These are phyloP conservation scores for Crocallis elinguaria DNA, from an alignment of 2,888 invertebrate species.

Conservation along the genomic window DNA sequence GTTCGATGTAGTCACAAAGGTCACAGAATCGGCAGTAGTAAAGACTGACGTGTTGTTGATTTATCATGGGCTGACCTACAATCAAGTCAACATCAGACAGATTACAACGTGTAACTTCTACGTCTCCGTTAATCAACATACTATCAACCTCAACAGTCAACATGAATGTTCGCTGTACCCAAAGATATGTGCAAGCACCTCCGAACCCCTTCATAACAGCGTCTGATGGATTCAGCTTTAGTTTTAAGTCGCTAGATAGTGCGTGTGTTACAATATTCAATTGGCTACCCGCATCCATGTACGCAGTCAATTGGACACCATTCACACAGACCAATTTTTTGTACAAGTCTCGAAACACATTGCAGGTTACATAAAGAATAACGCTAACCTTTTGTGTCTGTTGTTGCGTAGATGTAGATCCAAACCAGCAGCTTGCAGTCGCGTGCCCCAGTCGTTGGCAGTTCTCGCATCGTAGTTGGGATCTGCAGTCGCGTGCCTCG, in stretches of 20 bases:
- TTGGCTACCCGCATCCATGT: constrained; percentile 13
- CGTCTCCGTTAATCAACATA: neutral
- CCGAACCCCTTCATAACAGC: constrained; percentile 17
- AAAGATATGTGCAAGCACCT: neutral
- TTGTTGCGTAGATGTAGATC: neutral
- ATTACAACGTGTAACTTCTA: neutral
- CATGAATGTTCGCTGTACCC: neutral
- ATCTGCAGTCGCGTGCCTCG: constrained; percentile 5
- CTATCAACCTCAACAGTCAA: neutral
- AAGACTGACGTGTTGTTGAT: neutral
- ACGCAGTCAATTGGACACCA: neutral
- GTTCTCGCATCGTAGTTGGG: neutral
- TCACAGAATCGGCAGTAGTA: neutral
- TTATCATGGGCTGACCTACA: neutral
- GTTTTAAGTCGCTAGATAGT: neutral
- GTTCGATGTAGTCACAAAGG: neutral
- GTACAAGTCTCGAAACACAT: constrained; percentile 4
- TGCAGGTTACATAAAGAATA: constrained; percentile 3
- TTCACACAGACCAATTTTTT: constrained; percentile 4
- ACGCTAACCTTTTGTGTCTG: neutral
- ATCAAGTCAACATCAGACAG: neutral
- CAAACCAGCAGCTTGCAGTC: constrained; percentile 9
- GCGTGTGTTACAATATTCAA: constrained; percentile 15
- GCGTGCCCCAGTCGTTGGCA: neutral
- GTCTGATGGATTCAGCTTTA: neutral